A percentile compares a stretch with the other conserved stretches of the same genome.
Conservation (phyloP, 2,888 invertebrate genomes). For the Carabus problematicus region DNA sequence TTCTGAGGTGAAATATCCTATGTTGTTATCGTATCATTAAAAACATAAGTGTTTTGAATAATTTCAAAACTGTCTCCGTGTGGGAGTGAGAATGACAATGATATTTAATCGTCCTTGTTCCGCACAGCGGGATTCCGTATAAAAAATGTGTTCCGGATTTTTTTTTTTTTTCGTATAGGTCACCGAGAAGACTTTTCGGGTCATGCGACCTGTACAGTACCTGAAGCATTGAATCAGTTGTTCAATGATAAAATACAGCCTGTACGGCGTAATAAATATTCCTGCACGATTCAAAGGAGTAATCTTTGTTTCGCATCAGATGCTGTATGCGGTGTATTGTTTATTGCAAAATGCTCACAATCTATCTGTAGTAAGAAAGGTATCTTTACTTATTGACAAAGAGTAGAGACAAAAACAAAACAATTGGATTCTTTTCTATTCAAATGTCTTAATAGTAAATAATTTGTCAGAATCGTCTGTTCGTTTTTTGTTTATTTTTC, state of each 20-base stretch:
- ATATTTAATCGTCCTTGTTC: constrained; percentile 40
- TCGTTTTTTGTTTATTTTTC: no score
- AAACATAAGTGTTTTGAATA: background rate
- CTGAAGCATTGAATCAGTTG: constrained; percentile 17
- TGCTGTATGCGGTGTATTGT: background rate
- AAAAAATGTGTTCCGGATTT: constrained; percentile 37
- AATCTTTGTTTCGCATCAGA: constrained; percentile 29
- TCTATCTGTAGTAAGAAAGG: background rate
- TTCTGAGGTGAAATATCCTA: no score
- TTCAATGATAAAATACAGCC: constrained; percentile 23
- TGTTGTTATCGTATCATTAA: constrained; percentile 1
- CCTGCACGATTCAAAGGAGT: constrained; percentile 11
- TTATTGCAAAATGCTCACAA: background rate
- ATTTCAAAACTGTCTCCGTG: constrained; percentile 13
- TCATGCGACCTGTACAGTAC: constrained; percentile 22
- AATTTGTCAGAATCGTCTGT: no score
- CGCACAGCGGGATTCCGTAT: constrained; percentile 32
- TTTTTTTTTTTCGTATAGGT: constrained; percentile 10
- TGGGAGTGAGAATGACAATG: constrained; percentile 37
- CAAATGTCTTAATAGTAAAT: no score
- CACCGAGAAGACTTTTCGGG: constrained; percentile 6
- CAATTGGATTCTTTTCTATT: no score
- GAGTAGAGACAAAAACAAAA: no score
- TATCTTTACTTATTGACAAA: background rate
- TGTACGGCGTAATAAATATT: constrained; percentile 26